phyloP scores from a whole-genome alignment of 2,888 invertebrate genomes.

The Platerodrilus igneus region DNA sequence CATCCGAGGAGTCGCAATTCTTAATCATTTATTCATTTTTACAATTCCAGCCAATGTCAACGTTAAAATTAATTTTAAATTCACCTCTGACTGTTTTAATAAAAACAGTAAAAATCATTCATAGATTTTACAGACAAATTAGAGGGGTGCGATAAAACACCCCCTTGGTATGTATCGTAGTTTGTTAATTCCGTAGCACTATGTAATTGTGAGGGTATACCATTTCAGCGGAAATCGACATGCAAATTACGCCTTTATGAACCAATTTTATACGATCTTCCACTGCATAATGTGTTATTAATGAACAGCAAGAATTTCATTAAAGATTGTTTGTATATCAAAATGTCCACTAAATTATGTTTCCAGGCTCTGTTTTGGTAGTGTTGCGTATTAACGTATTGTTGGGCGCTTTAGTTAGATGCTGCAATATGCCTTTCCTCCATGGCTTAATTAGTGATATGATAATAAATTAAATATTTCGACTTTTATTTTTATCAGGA shows the following conservation, averaged over 20 bases:
- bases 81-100: slow-evolving; percentile 9
- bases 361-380: slow-evolving; percentile 31
- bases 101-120: not conserved
- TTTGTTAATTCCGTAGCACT: slow-evolving; percentile 22
- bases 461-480: too few species aligned
- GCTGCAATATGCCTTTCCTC: too few species aligned
- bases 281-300: slow-evolving; percentile 57
- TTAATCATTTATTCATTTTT: slow-evolving; percentile 34
- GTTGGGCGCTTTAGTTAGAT: too few species aligned
- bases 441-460: too few species aligned
- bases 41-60: slow-evolving; percentile 23
- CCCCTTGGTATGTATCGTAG: slow-evolving; percentile 17
- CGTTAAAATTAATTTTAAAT: slow-evolving; percentile 22
- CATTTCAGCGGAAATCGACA: slow-evolving; percentile 23
- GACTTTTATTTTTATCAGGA: too few species aligned
- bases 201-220: slow-evolving; percentile 30
- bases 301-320: slow-evolving; percentile 65
- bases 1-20: slow-evolving; percentile 33
- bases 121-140: not conserved
- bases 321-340: slow-evolving; percentile 61
- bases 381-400: slow-evolving; percentile 12
- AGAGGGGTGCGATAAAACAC: slow-evolving; percentile 10
- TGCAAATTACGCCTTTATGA: slow-evolving; percentile 23
- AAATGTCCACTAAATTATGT: slow-evolving; percentile 58
- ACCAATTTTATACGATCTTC: slow-evolving; percentile 14